Base-by-base conservation (phyloP, 2,113 vertebrate species). In the Gorsachius goisagi region DNA sequence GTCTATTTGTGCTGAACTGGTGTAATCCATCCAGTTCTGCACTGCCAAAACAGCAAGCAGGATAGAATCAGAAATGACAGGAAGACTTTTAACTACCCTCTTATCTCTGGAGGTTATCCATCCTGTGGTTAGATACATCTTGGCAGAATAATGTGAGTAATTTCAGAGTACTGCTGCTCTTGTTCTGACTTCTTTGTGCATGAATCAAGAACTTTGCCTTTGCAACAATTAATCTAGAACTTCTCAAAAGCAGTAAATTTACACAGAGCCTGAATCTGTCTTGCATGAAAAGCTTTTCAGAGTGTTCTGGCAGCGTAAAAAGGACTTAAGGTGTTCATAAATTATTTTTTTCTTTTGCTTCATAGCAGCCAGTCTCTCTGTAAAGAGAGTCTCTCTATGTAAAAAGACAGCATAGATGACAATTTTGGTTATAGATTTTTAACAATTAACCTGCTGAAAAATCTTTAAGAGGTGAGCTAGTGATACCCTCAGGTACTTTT, bases 141-240 rank as follows among this genome's bases (percentile, higher is more conserved):
- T 93, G 95, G 50, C 91, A 91, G 81, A 90, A 79, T 83, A 85
- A 93, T 56, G 78, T 83, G 50, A 80, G 50, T 67, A 81, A 94
- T 92, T 93, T 80, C 78, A 62, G 69, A 68, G 52, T 59, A 80
- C 55, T 50, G 52, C 58, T 75, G 56, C 88, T 86, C 35, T 37
- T 88, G 23, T 83, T 88, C 59, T 15, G 37, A 58, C 85, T 87
- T 55, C 83, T 91, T 86, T 88, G 55, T 72, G 52, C n/a, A 55
- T 69, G 52, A 80, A 83, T 82, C 75, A 84, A 83, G 78, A 80
- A 74, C 45, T 88, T 85, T 74, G 58, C 58, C 78, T 85, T n/a
- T 52, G 17, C 28, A 73, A 32, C 28, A 41, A 67, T 73, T 85
- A 93, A 68, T 88, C 59, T 84, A 86, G 68, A 91, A 71, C 50